phyloP scores from a whole-genome alignment of 2,797 vertebrate species.

The Acridotheres tristis region DNA sequence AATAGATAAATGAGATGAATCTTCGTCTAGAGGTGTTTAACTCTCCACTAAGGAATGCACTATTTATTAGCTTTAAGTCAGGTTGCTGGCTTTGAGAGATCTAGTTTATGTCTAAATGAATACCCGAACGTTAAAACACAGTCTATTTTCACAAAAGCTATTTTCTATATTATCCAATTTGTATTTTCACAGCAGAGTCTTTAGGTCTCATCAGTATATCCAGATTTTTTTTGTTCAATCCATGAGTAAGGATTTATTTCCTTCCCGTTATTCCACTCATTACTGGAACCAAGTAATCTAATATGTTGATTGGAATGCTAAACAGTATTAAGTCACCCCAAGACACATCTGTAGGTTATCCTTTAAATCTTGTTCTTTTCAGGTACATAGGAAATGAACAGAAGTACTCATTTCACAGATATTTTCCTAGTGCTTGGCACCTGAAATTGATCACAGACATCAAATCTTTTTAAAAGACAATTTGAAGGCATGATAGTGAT shows the following conservation, averaged over 20 bases:
- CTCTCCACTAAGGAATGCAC: not conserved
- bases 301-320: not conserved
- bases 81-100: not conserved
- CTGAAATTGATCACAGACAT: not conserved
- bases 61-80: not conserved
- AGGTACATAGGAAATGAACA: not conserved
- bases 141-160: not conserved
- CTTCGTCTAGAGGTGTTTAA: not conserved
- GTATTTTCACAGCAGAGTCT: not conserved
- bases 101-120: not conserved
- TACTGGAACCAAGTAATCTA: not conserved
- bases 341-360: not conserved
- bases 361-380: not conserved
- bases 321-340: not conserved
- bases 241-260: not conserved
- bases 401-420: not conserved
- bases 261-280: no score
- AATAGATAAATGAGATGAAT: not conserved
- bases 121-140: not conserved
- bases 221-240: not conserved
- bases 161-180: not conserved
- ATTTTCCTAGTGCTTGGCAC: not conserved
- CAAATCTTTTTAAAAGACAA: not conserved
- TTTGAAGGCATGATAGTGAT: not conserved
- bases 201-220: not conserved